phyloP scores from a whole-genome alignment of 2,888 invertebrate species.

The Melanostoma mellinum region DNA sequence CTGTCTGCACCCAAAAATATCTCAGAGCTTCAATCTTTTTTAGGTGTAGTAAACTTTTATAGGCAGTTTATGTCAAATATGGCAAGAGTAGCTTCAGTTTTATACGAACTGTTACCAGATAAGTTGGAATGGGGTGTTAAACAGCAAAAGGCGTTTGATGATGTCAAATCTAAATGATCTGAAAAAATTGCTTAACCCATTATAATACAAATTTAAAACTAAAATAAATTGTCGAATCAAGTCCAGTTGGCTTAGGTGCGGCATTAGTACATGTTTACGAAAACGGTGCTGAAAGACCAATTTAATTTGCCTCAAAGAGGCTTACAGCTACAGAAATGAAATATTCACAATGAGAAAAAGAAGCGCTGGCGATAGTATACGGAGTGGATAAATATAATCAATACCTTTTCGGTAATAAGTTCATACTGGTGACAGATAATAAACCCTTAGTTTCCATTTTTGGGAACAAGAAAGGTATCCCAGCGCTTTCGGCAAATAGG shows the following conservation, averaged over 20 bases:
- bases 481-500: constrained; percentile 75
- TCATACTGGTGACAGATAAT: constrained; percentile 73
- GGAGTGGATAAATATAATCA: constrained; percentile 75
- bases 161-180: constrained; percentile 12
- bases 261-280: no score
- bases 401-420: constrained; percentile 78
- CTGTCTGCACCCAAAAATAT: constrained; percentile 24
- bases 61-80: constrained; percentile 76
- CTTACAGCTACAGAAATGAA: no score
- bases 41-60: constrained; percentile 79
- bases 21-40: constrained; percentile 73
- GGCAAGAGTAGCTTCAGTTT: constrained; percentile 74
- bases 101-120: constrained; percentile 74
- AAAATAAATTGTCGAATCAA: no score
- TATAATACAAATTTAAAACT: no score
- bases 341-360: no score
- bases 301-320: no score
- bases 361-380: no score
- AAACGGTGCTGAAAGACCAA: no score
- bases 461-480: constrained; percentile 72
- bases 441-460: constrained; percentile 74
- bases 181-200: constrained; percentile 51
- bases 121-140: constrained; percentile 21
- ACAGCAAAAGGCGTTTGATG: constrained; percentile 15
- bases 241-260: no score